Base-by-base conservation (phyloP, 92 coral and sea anemone genomes). In the Parazoanthus darwini region DNA sequence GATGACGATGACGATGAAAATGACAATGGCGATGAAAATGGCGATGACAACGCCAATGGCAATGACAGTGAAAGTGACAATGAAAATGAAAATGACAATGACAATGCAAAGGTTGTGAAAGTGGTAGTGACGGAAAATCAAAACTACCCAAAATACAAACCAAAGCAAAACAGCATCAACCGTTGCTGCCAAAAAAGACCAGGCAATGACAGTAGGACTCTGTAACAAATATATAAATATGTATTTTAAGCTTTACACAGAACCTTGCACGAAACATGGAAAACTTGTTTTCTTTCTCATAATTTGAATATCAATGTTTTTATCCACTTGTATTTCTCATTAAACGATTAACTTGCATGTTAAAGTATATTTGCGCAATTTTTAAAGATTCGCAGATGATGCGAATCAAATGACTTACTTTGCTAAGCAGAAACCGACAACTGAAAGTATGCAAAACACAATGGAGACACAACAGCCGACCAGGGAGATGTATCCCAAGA, bases 401-500 rank as follows among this genome's bases (percentile, higher is more conserved):
- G 5, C 46, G 6, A 16, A 33, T 8, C 11, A 54, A 38, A 16
- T 56, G 29, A 43, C 96, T 91, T 92, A 95, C 98, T 90, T 90
- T 37, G 96, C 96, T 42, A 95, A 79, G n/a, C 90, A 82, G 82
- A 95, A 83, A 70, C 94, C 98, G 80, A 93, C 6, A 29, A 92
- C 85, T 29, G 96, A 83, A 50, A 95, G 87, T 37, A 90, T 43
- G 76, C 96, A 95, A 72, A 91, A 95, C 73, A 92, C 80, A 75
- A 95, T 95, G 5, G 98, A 95, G 25, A 95, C 85, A 14, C 84
- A 87, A 54, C 98, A 95, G 44, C 98, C 98, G 68, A 91, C 79
- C 8, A 95, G 93, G 0, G 98, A 95, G 89, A 95, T 95, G 89
- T 95, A 95, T 66, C 86, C 88, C 78, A 95, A 67, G 56, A 91